phyloP scores from a whole-genome alignment of 2,888 invertebrate genomes.

The Drosophila stalkeri region DNA sequence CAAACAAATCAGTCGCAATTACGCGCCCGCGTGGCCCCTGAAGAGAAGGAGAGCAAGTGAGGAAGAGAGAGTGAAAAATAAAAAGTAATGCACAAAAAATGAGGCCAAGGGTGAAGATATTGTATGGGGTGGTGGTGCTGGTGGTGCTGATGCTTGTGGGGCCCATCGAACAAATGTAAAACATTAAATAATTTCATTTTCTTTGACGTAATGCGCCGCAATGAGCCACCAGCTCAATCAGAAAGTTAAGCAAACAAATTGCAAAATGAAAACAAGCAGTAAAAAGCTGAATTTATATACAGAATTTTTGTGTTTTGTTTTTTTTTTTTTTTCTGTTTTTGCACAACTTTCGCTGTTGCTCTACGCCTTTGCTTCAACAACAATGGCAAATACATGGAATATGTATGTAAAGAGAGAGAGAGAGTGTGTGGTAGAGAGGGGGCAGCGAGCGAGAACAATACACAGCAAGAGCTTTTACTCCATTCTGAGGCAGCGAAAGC shows the following conservation, averaged over 20 bases:
- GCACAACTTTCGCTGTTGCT: conserved; percentile 12
- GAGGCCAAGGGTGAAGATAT: conserved; percentile 35
- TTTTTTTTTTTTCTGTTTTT: conserved; percentile 20
- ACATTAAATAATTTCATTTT: conserved; percentile 73
- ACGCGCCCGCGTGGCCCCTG: conserved; percentile 47
- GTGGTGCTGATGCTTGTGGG: neutral
- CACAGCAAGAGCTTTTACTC: conserved; percentile 41
- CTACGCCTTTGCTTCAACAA: conserved; percentile 28
- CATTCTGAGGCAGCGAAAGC: conserved; percentile 70
- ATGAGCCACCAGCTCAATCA: conserved; percentile 71
- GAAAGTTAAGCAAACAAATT: conserved; percentile 79
- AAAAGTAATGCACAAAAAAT: conserved; percentile 3
- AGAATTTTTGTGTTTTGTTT: neutral
- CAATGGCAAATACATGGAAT: conserved; percentile 22
- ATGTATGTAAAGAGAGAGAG: neutral
- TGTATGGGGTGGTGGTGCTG: neutral
- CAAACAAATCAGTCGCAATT: conserved; percentile 77
- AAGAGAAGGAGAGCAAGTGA: neutral
- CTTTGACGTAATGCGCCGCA: conserved; percentile 43
- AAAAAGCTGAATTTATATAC: conserved; percentile 57
- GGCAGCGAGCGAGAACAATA: conserved; percentile 30
- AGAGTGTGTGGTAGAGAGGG: neutral
- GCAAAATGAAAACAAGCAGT: conserved; percentile 67
- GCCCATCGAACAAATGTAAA: conserved; percentile 60
- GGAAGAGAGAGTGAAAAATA: neutral